These are phyloP conservation scores for Clarias magur DNA, from an alignment of 2,113 vertebrate genomes.

Conservation along the genomic window DNA sequence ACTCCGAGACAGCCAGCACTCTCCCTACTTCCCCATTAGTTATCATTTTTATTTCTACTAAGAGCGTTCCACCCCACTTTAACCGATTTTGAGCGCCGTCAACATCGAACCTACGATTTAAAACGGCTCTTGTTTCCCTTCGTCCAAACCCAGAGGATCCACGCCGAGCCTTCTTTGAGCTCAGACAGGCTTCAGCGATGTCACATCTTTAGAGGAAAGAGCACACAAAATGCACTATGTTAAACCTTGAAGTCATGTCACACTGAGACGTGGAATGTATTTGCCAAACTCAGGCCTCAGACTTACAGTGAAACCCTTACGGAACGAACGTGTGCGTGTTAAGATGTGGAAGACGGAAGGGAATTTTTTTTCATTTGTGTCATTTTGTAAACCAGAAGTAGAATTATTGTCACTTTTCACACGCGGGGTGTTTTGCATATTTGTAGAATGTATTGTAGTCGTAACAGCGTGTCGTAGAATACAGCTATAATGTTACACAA, in stretches of 20 bases:
- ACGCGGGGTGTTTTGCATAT: conserved; percentile 73
- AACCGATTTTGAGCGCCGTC: conserved; percentile 53
- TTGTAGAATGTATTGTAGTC: conserved; percentile 76
- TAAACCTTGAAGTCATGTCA: conserved; percentile 72
- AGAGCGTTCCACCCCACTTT: conserved; percentile 33
- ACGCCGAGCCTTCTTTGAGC: conserved; percentile 53
- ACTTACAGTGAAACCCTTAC: conserved; percentile 70
- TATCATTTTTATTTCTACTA: neutral
- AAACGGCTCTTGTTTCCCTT: conserved; percentile 19
- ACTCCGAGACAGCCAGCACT: conserved; percentile 49
- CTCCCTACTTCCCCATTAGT: conserved; percentile 21
- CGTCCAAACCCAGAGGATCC: conserved; percentile 53
- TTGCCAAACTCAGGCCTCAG: conserved; percentile 79
- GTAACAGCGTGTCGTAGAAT: conserved; percentile 71
- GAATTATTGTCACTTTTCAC: conserved; percentile 77
- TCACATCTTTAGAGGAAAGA: conserved; percentile 67
- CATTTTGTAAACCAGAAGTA: conserved; percentile 59
- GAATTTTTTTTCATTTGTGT: conserved; percentile 65
- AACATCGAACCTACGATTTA: conserved; percentile 47
- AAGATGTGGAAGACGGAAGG: conserved; percentile 71
- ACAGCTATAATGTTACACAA: conserved; percentile 68
- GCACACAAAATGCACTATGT: conserved; percentile 81
- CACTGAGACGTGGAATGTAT: conserved; percentile 67
- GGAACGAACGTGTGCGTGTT: conserved; percentile 65
- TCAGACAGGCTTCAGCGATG: conserved; percentile 64